Evolutionary conservation across 1,140 invertebrate species (phyloP).

Genomic region (Periplaneta americana): DNA sequence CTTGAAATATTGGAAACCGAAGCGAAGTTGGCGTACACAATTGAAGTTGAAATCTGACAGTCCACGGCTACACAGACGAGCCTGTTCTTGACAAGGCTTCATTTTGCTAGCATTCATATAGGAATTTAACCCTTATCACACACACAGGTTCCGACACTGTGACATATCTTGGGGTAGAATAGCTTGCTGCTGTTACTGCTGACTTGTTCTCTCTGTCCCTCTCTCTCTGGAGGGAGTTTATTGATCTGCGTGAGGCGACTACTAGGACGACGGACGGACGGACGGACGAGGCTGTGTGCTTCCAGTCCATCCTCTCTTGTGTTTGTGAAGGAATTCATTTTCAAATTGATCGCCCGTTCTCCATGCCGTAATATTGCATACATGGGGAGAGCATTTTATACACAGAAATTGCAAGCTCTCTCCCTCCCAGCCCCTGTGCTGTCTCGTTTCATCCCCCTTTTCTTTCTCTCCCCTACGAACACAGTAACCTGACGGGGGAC

Average conservation of each 20-base stretch:
- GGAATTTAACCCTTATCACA: conserved; percentile 8
- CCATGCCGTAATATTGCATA: background rate
- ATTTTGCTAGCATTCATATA: background rate
- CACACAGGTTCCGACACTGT: background rate
- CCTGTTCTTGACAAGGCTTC: background rate
- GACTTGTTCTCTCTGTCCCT: background rate
- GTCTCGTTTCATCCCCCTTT: background rate
- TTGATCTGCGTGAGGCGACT: background rate
- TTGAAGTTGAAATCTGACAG: background rate
- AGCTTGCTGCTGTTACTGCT: background rate
- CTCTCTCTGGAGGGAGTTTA: conserved; percentile 1
- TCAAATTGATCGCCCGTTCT: background rate
- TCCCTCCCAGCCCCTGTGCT: background rate
- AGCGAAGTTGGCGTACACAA: too few relatives aligned
- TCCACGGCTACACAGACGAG: background rate
- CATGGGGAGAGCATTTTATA: background rate
- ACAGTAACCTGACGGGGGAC: background rate
- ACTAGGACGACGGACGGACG: background rate
- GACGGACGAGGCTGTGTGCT: background rate
- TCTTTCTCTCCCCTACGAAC: background rate
- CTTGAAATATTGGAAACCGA: too few relatives aligned
- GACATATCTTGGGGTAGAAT: conserved; percentile 2
- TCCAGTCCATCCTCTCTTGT: background rate
- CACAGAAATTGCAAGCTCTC: background rate
- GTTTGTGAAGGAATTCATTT: conserved; percentile 1